These are phyloP conservation scores for Holothuria glaberrima DNA, from an alignment of 35 echinoderm and acorn worm genomes.

Conservation along the genomic window DNA sequence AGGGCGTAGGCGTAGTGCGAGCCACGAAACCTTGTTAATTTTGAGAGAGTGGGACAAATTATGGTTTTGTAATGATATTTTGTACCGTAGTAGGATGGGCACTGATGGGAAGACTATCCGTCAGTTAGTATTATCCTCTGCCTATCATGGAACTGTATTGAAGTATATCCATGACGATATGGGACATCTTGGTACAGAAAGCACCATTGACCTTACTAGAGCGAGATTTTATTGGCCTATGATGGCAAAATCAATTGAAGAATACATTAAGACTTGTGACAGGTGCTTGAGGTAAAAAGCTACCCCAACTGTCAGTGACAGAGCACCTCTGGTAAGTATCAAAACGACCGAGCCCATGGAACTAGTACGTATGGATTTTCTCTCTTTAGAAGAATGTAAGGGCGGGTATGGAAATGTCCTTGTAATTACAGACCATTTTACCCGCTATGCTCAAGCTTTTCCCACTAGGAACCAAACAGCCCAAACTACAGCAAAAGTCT, in stretches of 20 bases:
- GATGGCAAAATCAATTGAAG: constrained; percentile 42
- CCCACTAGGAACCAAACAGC: constrained; percentile 72
- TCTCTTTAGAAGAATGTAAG: constrained; percentile 55
- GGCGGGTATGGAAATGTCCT: constrained; percentile 66
- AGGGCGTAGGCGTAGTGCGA: not conserved
- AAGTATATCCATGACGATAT: constrained; percentile 66
- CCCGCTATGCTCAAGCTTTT: constrained; percentile 64
- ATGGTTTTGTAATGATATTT: not conserved
- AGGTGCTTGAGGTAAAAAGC: constrained; percentile 37
- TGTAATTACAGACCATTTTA: constrained; percentile 78
- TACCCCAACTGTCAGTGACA: not conserved
- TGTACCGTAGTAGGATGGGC: not conserved
- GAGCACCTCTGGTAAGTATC: constrained; percentile 60
- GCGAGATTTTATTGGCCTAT: constrained; percentile 71
- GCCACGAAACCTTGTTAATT: constrained; percentile 1
- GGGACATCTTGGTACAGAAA: constrained; percentile 67
- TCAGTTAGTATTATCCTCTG: constrained; percentile 55
- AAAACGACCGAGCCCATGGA: constrained; percentile 64
- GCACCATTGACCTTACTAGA: constrained; percentile 25
- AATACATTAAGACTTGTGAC: constrained; percentile 56
- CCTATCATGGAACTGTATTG: constrained; percentile 15
- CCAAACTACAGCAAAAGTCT: constrained; percentile 63
- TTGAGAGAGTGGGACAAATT: constrained; percentile 28
- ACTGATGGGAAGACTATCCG: constrained; percentile 10
- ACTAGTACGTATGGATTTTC: constrained; percentile 82